Conservation (phyloP, 2,888 invertebrate species). For the Caenorhabditis virilis region DNA sequence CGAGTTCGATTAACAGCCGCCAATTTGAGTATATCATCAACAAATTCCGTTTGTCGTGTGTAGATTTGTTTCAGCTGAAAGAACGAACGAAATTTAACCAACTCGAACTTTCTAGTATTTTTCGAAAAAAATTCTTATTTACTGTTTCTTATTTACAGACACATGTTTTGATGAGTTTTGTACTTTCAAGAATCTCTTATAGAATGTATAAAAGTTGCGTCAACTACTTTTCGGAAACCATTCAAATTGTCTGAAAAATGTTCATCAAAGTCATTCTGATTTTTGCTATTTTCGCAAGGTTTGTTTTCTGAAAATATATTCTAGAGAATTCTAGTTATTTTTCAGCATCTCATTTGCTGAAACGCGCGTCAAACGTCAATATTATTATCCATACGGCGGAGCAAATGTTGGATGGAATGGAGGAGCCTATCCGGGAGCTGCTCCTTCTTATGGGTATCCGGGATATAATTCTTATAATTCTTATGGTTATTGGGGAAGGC, state of each 20-base stretch:
- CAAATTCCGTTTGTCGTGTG: slow-evolving; percentile 57
- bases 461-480: neutral
- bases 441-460: neutral
- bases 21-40: slow-evolving; percentile 52
- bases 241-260: neutral
- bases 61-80: slow-evolving; percentile 59
- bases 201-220: too few species aligned
- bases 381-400: slow-evolving; percentile 2
- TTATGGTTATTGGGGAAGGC: neutral
- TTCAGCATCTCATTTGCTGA: neutral
- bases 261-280: neutral
- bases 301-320: neutral
- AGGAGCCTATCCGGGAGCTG: neutral
- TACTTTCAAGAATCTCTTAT: too few species aligned
- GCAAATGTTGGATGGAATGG: neutral
- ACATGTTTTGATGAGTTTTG: too few species aligned
- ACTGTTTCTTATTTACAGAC: too few species aligned
- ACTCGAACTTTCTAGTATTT: neutral
- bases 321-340: neutral
- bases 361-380: slow-evolving; percentile 22
- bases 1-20: slow-evolving; percentile 40
- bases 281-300: neutral
- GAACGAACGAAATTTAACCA: too few species aligned
- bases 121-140: neutral
- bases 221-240: neutral